phyloP scores from a whole-genome alignment of 2,888 invertebrate genomes.

The Diloba caeruleocephala region DNA sequence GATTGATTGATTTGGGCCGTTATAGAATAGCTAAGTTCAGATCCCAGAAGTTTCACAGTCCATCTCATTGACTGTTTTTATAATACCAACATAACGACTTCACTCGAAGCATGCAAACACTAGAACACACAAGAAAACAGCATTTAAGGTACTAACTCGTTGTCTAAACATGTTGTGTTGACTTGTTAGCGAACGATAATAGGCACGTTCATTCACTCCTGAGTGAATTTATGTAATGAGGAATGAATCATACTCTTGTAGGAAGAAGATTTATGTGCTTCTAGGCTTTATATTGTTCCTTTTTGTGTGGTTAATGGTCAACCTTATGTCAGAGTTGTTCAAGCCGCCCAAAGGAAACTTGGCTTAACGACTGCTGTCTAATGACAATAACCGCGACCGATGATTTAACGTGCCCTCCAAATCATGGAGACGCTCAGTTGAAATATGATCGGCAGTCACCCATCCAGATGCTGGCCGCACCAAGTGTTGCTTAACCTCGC shows the following conservation, averaged over 20 bases:
- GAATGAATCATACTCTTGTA: constrained; percentile 41
- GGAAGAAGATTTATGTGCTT: constrained; percentile 10
- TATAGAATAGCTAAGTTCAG: too few species aligned
- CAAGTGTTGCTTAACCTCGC: too few species aligned
- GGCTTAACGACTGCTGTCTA: too few species aligned
- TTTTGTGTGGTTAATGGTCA: too few species aligned
- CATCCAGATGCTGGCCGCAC: too few species aligned
- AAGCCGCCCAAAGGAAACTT: too few species aligned
- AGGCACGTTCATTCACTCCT: constrained; percentile 51
- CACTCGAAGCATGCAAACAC: constrained; percentile 38
- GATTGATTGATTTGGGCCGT: too few species aligned
- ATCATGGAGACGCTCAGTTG: too few species aligned
- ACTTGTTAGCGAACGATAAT: constrained; percentile 48
- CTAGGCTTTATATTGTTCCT: neutral
- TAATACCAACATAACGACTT: constrained; percentile 17
- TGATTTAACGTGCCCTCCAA: too few species aligned
- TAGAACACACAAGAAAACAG: constrained; percentile 29
- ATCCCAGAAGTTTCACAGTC: neutral
- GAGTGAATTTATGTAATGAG: constrained; percentile 18
- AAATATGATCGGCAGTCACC: too few species aligned
- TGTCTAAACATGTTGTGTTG: constrained; percentile 41
- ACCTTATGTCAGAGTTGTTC: too few species aligned
- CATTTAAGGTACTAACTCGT: constrained; percentile 34
- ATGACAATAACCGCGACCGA: too few species aligned
- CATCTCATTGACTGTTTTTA: neutral